These are phyloP conservation scores for Tipula lateralis DNA, from an alignment of 2,888 invertebrate species.

Conservation along the genomic window DNA sequence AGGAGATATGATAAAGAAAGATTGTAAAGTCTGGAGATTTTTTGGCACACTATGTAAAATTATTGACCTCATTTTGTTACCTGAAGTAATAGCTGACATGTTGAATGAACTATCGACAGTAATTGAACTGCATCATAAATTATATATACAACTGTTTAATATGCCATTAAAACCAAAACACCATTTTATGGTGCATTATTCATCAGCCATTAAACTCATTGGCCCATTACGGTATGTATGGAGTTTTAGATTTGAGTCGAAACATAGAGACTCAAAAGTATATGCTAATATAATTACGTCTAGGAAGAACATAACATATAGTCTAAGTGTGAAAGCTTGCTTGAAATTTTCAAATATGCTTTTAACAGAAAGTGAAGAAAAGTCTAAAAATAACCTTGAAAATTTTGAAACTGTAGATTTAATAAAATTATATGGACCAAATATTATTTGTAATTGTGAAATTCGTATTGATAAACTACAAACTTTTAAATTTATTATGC, in stretches of 20 bases:
- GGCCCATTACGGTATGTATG: not conserved
- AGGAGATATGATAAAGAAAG: too few relatives aligned
- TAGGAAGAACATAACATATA: not conserved
- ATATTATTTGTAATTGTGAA: not conserved
- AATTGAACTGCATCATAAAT: not conserved
- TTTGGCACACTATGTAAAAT: not conserved
- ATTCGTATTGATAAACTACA: not conserved
- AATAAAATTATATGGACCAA: not conserved
- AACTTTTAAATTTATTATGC: not conserved
- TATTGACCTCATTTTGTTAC: not conserved
- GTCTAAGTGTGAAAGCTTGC: not conserved
- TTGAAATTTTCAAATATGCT: not conserved
- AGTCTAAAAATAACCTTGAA: not conserved
- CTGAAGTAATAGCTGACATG: not conserved
- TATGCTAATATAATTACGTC: not conserved
- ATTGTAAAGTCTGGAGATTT: too few relatives aligned
- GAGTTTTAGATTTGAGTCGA: not conserved
- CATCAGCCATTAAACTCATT: not conserved
- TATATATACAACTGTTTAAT: not conserved
- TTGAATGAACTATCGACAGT: not conserved
- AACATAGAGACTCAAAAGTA: not conserved
- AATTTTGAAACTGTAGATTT: not conserved
- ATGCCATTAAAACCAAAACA: not conserved
- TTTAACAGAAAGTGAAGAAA: not conserved
- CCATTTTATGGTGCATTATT: slow-evolving; percentile 4